These are phyloP conservation scores for Caenorhabditis angaria DNA, from an alignment of 2,888 invertebrate genomes.

Conservation along the genomic window DNA sequence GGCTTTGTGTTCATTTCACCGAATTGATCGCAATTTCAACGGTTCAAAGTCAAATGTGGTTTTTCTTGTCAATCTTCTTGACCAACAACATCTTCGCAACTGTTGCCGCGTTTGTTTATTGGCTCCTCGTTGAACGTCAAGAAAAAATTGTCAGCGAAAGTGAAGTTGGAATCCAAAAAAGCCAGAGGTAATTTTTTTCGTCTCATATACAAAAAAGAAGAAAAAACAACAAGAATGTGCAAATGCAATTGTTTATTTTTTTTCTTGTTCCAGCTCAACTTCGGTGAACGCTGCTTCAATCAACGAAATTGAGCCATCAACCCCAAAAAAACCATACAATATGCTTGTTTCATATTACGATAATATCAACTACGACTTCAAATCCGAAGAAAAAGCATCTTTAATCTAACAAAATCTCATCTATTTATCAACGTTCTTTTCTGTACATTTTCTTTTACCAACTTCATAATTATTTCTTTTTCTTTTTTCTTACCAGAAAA, in stretches of 20 bases:
- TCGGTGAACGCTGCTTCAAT: background rate
- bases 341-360: conserved; percentile 14
- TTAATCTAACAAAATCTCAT: background rate
- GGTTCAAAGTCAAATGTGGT: background rate
- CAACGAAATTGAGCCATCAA: background rate
- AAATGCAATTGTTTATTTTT: conserved; percentile 1
- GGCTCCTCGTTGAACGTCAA: conserved; percentile 9
- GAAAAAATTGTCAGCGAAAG: background rate
- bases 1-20: background rate
- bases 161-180: too few species aligned
- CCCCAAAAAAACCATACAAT: background rate
- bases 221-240: background rate
- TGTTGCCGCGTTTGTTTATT: conserved; percentile 12
- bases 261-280: conserved; percentile 3
- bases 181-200: background rate
- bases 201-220: background rate
- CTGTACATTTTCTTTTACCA: background rate
- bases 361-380: conserved; percentile 7
- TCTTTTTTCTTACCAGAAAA: background rate
- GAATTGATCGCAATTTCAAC: background rate
- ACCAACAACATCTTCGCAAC: conserved; percentile 16
- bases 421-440: background rate
- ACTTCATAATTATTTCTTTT: background rate
- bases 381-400: background rate
- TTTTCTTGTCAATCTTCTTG: conserved; percentile 11